Percentiles rank a stretch among this genome's conserved stretches.
phyloP scores from a whole-genome alignment of 2,888 invertebrate genomes.

The Deroplatys truncata region DNA sequence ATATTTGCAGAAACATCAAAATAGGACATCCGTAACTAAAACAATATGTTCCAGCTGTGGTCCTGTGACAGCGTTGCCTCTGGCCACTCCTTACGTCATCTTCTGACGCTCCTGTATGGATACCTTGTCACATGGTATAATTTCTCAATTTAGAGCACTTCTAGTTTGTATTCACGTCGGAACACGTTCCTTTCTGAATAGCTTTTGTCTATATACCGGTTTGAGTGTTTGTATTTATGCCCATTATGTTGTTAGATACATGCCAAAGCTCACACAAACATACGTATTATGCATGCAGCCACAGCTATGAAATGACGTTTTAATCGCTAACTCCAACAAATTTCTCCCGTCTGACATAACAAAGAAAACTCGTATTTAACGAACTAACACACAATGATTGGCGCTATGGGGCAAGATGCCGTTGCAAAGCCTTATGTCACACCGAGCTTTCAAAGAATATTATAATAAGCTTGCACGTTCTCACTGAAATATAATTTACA shows the following conservation, averaged over 20 bases:
- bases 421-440: neutral
- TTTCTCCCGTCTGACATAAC: neutral
- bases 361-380: neutral
- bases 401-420: neutral
- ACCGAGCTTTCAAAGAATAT: conserved; percentile 2
- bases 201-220: neutral
- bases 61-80: neutral
- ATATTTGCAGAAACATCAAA: neutral
- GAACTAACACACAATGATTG: neutral
- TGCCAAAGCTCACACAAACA: neutral
- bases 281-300: neutral
- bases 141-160: neutral
- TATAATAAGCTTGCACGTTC: neutral
- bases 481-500: conserved; percentile 3
- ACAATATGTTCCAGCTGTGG: neutral
- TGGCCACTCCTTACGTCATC: neutral
- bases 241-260: neutral
- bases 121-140: neutral
- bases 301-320: neutral
- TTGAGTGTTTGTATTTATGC: neutral
- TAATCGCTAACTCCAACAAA: conserved; percentile 1
- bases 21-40: neutral
- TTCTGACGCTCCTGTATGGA: neutral
- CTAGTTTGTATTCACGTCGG: neutral
- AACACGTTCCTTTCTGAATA: neutral